Base-by-base conservation (phyloP, 2,888 invertebrate species). In the Cataglyphis altisquamis region DNA sequence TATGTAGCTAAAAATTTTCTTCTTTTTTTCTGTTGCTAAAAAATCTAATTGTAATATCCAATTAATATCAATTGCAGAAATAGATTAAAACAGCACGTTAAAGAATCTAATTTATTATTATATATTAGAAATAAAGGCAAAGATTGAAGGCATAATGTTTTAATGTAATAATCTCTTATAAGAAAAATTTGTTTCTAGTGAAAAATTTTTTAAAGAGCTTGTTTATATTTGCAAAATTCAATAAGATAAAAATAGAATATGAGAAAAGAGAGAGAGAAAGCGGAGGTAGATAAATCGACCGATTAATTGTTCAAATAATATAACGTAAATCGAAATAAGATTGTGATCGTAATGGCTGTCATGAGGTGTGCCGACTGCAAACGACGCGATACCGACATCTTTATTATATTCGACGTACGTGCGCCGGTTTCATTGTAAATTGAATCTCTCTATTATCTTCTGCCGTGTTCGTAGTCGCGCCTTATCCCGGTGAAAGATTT, bases 321-420 rank as follows among this genome's bases (percentile, higher is more conserved):
- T 90, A 87, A 83, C 84, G 84, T 77, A 89, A 89, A 91, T 90
- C 91, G 88, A 72, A 89, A 89, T 85, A 73, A 86, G 60, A 89
- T 88, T 89, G 78, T 83, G 90, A 84, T 89, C 87, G 82, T 89
- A 89, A 91, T 87, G 85, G 86, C 70, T 72, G 55, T 55, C 73
- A 25, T 36, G 25, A 48, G 72, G 57, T 48, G 55, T 41, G 41
- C n/a, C 48, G 67, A 73, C 73, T 86, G 77, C 64, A 41, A 75
- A 82, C 64, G 66, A 86, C 81, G 57, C 57, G 36, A 55, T 57
- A 73, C 66, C 45, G 63, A 70, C 48, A 63, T 72, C 62, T 78
- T 72, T 89, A 88, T 89, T 85, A 87, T 85, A 80, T 88, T 83
- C 82, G 60, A 86, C 60, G 64, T 48, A 72, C 57, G 41, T 48